Conservation (phyloP, 2,113 vertebrate species). For the Ophthalmolycus amberensis region DNA sequence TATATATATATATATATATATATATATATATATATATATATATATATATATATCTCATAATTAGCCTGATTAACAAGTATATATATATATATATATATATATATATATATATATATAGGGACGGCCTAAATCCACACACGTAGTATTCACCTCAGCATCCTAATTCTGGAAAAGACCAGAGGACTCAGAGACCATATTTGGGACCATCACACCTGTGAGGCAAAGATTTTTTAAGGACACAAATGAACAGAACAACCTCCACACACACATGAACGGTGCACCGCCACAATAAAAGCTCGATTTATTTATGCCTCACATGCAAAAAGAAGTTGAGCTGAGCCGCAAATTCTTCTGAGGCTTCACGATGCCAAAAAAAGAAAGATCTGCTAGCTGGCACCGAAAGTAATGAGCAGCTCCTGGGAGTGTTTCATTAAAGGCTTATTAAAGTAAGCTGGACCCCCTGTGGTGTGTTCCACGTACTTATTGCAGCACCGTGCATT, state of each 20-base stretch:
- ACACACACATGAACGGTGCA: conserved; percentile 5
- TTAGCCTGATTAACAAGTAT: too few species aligned
- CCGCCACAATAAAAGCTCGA: conserved; percentile 24
- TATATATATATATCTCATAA: too few species aligned
- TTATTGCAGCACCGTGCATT: conserved; percentile 54
- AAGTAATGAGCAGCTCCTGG: conserved; percentile 45
- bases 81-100: too few species aligned
- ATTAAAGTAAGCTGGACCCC: conserved; percentile 71
- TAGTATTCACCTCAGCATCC: conserved; percentile 77
- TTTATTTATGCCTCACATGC: conserved; percentile 3
- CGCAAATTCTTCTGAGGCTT: conserved; percentile 56
- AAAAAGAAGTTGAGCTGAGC: neutral
- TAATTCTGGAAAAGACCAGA: conserved; percentile 85
- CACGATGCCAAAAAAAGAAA: conserved; percentile 33
- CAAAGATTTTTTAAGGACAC: conserved; percentile 62
- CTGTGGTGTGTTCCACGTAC: conserved; percentile 64
- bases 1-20: too few species aligned
- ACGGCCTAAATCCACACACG: conserved; percentile 49
- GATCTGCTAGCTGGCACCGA: conserved; percentile 50
- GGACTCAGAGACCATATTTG: conserved; percentile 81
- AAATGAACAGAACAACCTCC: conserved; percentile 28
- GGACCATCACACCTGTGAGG: conserved; percentile 83
- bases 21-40: too few species aligned
- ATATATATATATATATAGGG: neutral
- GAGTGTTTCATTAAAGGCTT: conserved; percentile 75